Conservation (phyloP, 2,888 invertebrate species). For the Hyalella azteca region DNA sequence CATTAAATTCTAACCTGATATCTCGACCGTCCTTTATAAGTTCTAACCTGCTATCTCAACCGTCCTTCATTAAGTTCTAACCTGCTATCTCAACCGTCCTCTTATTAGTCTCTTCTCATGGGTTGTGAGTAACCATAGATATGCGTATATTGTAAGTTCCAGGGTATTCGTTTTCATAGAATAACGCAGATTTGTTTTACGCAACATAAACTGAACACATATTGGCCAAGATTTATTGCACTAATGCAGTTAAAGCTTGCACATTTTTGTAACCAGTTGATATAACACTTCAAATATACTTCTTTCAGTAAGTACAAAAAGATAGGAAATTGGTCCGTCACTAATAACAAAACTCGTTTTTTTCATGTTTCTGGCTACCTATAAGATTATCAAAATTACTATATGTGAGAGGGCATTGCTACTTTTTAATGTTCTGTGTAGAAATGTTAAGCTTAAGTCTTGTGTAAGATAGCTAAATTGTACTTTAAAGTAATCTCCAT, state of each 20-base stretch:
- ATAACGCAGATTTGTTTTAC: too few relatives aligned
- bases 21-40: too few relatives aligned
- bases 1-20: too few relatives aligned
- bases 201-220: neutral
- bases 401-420: slow-evolving; percentile 25
- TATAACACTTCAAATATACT: neutral
- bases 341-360: too few relatives aligned
- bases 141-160: neutral
- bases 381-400: neutral
- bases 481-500: neutral
- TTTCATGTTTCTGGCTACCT: too few relatives aligned
- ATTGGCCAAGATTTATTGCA: neutral
- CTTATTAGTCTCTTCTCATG: too few relatives aligned
- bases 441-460: neutral
- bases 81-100: too few relatives aligned
- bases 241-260: neutral
- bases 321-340: too few relatives aligned
- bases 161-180: too few relatives aligned
- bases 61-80: too few relatives aligned
- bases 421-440: neutral
- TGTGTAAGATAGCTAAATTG: neutral
- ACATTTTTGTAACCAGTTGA: neutral
- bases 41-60: too few relatives aligned
- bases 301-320: too few relatives aligned
- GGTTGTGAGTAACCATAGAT: neutral